Evolutionary conservation across 2,888 invertebrate genomes (phyloP), one percentile per base, ranked within the genome.

Genomic region (Lobophora halterata): DNA sequence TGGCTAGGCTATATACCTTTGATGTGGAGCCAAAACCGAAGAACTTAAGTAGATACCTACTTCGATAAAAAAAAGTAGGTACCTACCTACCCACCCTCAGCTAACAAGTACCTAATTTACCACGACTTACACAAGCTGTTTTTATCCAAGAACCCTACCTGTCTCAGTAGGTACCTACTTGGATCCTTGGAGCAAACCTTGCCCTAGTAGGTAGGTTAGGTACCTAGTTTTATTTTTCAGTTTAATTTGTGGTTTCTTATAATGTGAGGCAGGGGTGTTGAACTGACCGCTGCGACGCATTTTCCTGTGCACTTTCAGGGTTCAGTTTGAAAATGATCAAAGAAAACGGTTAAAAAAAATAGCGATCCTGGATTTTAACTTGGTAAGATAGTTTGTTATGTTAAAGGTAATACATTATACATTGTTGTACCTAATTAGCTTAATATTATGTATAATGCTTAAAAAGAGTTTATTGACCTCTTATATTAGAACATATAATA

Each of bases 251-350:
- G 4, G n/a, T n/a, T 18, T 8, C 7, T 18, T 10, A 6, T 27
- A 39, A 33, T 39, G 33, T 32, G 32, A 39, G 5, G 27, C 18
- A 2, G 14, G 23, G 10, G 3, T 33, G 13, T 28, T 38, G 31
- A 38, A 11, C 18, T 33, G 14, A 17, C 7, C 3, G 8, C 2
- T 9, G 13, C 19, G 19, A 35, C 13, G 41, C 7, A 23, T 4
- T 27, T 28, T 28, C 16, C 16, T 9, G 18, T 18, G 14, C 18
- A 19, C 5, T 26, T 31, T 23, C 31, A 13, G 41, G 20, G 30
- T 30, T 26, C 32, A 21, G 26, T 8, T 13, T 3, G 25, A 11
- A 14, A n/a, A 8, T 18, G 3, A 7, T 4, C n/a, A n/a, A 5
- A 4, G 11, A 23, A 30, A 30, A 29, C 23, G 7, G 9, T 8